Base-by-base conservation (phyloP, 2,113 vertebrate genomes). In the Hystrix cristata region DNA sequence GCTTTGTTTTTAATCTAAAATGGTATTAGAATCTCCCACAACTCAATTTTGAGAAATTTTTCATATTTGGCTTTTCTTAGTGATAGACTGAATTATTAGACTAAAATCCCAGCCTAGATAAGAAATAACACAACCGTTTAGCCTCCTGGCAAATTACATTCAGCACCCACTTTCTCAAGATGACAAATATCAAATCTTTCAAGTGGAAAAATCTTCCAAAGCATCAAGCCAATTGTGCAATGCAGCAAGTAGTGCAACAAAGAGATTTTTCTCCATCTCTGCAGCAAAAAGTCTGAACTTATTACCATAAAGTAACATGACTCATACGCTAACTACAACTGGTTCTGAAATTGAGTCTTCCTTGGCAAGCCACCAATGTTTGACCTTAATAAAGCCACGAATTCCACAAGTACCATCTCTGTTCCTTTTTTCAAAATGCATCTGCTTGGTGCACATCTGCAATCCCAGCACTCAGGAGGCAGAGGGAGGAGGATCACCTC, bases 91-190 rank as follows among this genome's bases (percentile, higher is more conserved):
- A 96, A 93, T 96, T 97, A 97, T 97, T 85, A 92, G 90, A 96
- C 93, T 90, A 95, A 97, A 97, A 96, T 93, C 96, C 95, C 95
- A 96, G 80, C 29, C 96, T 85, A 90, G 95, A 97, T 95, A 97
- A 98, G 95, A 98, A 96, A 88, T 90, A 95, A 95, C 74, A 95
- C 92, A 97, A 94, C 92, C 34, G 0, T 95, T 97, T 97, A 96
- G 95, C 87, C 96, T 98, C 91, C 95, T 97, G 92, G 96, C 94
- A 98, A 97, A 97, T 96, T 96, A 96, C 31, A 21, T 67, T 96
- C 95, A 95, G 95, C 92, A 88, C 87, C 76, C 85, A 96, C 90
- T 98, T 97, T 95, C 95, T 98, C 97, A 98, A 98, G 96, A 96
- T 97, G 97, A 98, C 87, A 97, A 98, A 97, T 96, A 98, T 31